phyloP scores from a whole-genome alignment of 2,888 invertebrate genomes.

The Stenurella melanura region DNA sequence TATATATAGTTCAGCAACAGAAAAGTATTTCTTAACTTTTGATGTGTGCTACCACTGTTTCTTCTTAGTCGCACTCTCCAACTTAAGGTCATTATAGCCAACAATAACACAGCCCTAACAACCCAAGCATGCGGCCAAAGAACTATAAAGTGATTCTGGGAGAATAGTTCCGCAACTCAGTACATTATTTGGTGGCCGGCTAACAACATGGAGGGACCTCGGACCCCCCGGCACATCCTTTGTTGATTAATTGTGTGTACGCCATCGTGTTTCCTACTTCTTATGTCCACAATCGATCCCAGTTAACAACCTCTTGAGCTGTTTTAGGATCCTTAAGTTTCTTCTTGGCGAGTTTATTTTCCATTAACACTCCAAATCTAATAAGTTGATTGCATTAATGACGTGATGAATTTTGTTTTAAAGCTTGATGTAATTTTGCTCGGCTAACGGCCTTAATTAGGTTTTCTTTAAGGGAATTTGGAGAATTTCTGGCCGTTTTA shows the following conservation, averaged over 20 bases:
- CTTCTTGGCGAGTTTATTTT: slow-evolving; percentile 41
- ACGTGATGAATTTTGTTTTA: slow-evolving; percentile 28
- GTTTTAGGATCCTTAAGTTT: slow-evolving; percentile 42
- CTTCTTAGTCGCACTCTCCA: slow-evolving; percentile 56
- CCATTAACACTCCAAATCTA: slow-evolving; percentile 46
- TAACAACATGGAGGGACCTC: slow-evolving; percentile 58
- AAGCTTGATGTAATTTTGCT: slow-evolving; percentile 27
- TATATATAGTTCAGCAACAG: neutral
- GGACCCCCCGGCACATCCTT: slow-evolving; percentile 57
- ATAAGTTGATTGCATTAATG: slow-evolving; percentile 40
- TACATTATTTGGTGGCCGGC: slow-evolving; percentile 65
- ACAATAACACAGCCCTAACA: slow-evolving; percentile 64
- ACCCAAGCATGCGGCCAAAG: slow-evolving; percentile 64
- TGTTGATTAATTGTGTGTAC: slow-evolving; percentile 66
- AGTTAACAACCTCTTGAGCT: slow-evolving; percentile 49
- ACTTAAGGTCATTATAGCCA: slow-evolving; percentile 64
- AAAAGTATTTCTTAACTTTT: slow-evolving; percentile 1
- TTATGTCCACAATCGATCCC: slow-evolving; percentile 50
- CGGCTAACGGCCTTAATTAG: slow-evolving; percentile 27
- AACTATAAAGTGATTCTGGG: slow-evolving; percentile 67
- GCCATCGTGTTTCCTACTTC: slow-evolving; percentile 55
- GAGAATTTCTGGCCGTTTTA: slow-evolving; percentile 7
- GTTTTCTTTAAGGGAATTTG: slow-evolving; percentile 25
- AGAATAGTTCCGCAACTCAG: slow-evolving; percentile 66
- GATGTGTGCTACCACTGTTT: slow-evolving; percentile 47